Evolutionary conservation across 2,113 vertebrate genomes (phyloP).

Genomic region (Nesospiza acunhae): DNA sequence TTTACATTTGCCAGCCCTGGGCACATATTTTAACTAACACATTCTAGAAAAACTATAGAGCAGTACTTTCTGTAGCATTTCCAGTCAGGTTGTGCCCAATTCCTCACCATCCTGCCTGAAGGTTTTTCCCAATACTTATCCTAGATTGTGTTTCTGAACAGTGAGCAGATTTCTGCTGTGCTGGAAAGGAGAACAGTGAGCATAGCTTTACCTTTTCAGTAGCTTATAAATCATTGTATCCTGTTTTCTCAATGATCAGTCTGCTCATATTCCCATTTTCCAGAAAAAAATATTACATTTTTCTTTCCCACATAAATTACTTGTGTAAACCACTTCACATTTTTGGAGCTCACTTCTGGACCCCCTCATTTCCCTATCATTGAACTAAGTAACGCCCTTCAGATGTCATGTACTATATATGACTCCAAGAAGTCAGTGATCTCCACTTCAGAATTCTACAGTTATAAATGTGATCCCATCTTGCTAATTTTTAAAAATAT

Average conservation of each 20-base stretch:
- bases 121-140: background rate
- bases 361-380: background rate
- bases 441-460: background rate
- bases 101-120: background rate
- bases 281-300: background rate
- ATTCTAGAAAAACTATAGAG: background rate
- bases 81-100: background rate
- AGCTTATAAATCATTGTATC: background rate
- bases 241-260: background rate
- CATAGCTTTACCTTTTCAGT: background rate
- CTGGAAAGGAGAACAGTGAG: background rate
- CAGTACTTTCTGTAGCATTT: background rate
- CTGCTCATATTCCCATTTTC: background rate
- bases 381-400: background rate
- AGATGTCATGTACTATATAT: background rate
- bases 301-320: background rate
- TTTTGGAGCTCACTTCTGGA: background rate
- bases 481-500: background rate
- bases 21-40: background rate
- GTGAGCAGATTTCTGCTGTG: background rate
- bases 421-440: background rate
- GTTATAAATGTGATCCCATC: background rate
- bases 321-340: background rate
- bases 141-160: background rate
- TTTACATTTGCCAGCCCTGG: background rate